Base-by-base conservation (phyloP, 2,113 vertebrate genomes). In the Dasypus novemcinctus region DNA sequence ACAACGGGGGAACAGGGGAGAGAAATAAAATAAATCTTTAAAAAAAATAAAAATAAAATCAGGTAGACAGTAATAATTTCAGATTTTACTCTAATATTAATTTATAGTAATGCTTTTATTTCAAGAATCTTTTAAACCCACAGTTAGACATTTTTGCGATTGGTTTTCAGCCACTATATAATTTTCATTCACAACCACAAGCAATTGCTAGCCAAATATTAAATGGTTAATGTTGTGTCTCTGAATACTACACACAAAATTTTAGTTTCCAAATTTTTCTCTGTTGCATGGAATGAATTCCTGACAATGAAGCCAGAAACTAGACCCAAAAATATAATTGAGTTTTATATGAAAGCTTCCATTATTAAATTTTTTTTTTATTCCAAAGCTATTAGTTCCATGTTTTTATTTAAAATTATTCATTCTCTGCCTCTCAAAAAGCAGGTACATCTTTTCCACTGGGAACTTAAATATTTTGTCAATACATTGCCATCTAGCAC, bases 111-210 rank as follows among this genome's bases (percentile, higher is more conserved):
- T 46, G 11, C 14, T 43, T 25, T 7, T 31, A 54, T 41, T 79
- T 92, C 54, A 93, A 91, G 38, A 74, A 59, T 38, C 33, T 83
- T 61, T 81, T 29, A 91, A 79, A 57, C 7, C 33, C 31, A 63
- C 7, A 23, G 69, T 57, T 25, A 41, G 4, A 20, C 43, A 14
- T 49, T 46, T 46, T 17, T 59, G 23, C 25, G 89, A 81, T 12
- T 54, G 52, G 36, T 86, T 86, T 95, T 80, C 33, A 93, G 36
- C 68, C 41, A 79, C 29, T 72, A 54, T 3, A 27, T 61, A 54
- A 54, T 75, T 94, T 93, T 66, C 94, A 85, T 91, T 76, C 78
- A 88, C 84, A 94, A 71, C 23, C 75, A 38, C 4, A 92, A 79
- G 52, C 36, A 61, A 33, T 52, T 71, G 38, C 43, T 71, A 76